A percentile compares a stretch with the other conserved stretches of the same genome.
Evolutionary conservation across 2,113 vertebrate species (phyloP).

Genomic region (Ctenodactylus gundi): DNA sequence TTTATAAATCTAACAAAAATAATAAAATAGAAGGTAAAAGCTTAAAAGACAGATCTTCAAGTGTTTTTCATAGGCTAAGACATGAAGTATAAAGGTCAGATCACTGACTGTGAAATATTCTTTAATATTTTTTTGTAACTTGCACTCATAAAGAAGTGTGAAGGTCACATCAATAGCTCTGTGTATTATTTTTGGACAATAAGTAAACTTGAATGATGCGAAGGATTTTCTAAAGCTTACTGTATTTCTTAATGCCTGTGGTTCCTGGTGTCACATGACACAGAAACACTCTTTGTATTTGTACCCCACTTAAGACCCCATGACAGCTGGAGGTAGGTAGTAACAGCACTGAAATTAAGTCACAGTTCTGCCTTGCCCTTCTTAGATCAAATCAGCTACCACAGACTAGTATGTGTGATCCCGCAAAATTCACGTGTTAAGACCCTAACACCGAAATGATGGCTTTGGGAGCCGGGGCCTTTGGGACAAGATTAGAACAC

Average conservation of each 20-base stretch:
- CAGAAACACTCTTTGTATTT: neutral
- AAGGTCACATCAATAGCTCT: slow-evolving; percentile 63
- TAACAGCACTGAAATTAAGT: neutral
- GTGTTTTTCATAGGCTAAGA: neutral
- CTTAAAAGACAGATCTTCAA: slow-evolving; percentile 54
- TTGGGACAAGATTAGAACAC: neutral
- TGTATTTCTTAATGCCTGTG: neutral
- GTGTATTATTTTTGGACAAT: neutral
- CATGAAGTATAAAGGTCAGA: slow-evolving; percentile 40
- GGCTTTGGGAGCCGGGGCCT: neutral
- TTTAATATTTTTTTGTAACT: slow-evolving; percentile 58
- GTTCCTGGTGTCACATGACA: neutral
- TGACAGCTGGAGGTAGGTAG: neutral
- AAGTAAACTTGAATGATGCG: neutral
- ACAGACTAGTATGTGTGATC: neutral
- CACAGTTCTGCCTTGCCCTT: neutral
- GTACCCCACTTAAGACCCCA: neutral
- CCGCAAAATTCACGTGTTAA: neutral
- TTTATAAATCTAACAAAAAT: slow-evolving; percentile 47
- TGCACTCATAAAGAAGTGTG: slow-evolving; percentile 32
- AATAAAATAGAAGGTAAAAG: slow-evolving; percentile 57
- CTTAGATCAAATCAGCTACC: neutral
- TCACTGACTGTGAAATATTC: neutral
- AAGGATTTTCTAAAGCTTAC: neutral
- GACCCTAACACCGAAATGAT: neutral